phyloP scores from a whole-genome alignment of 2,888 invertebrate genomes.

The Camptogramma bilineatum region DNA sequence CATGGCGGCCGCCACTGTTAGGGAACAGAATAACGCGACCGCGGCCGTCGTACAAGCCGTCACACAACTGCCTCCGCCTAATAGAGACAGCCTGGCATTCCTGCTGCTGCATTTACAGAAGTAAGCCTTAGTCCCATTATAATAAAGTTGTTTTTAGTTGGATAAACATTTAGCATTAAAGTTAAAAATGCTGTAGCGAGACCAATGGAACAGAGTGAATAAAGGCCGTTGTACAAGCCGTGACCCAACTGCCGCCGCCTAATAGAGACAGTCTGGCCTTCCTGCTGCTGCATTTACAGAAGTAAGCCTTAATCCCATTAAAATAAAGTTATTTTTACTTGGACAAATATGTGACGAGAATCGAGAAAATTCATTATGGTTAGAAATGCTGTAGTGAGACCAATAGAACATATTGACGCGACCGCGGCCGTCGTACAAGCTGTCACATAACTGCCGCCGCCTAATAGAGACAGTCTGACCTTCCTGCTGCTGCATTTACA shows the following conservation, averaged over 20 bases:
- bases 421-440: conserved; percentile 61
- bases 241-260: conserved; percentile 94
- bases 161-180: too few species aligned
- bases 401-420: too few species aligned
- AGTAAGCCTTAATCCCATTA: too few species aligned
- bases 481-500: conserved; percentile 96
- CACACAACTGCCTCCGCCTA: conserved; percentile 94
- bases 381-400: too few species aligned
- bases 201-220: too few species aligned
- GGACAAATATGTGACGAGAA: too few species aligned
- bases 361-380: too few species aligned
- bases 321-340: too few species aligned
- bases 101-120: conserved; percentile 95
- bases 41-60: conserved; percentile 91
- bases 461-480: conserved; percentile 93
- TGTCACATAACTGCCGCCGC: conserved; percentile 85
- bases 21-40: conserved; percentile 85
- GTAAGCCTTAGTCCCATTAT: too few species aligned
- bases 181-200: too few species aligned
- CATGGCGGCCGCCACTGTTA: conserved; percentile 87
- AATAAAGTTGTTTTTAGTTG: too few species aligned
- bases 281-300: conserved; percentile 95
- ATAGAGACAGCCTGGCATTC: conserved; percentile 97
- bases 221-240: conserved; percentile 76
- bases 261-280: conserved; percentile 98